Percentiles rank a stretch among this genome's conserved stretches.
Evolutionary conservation across 2,888 invertebrate species (phyloP).

Genomic region (Cataglyphis albicans): DNA sequence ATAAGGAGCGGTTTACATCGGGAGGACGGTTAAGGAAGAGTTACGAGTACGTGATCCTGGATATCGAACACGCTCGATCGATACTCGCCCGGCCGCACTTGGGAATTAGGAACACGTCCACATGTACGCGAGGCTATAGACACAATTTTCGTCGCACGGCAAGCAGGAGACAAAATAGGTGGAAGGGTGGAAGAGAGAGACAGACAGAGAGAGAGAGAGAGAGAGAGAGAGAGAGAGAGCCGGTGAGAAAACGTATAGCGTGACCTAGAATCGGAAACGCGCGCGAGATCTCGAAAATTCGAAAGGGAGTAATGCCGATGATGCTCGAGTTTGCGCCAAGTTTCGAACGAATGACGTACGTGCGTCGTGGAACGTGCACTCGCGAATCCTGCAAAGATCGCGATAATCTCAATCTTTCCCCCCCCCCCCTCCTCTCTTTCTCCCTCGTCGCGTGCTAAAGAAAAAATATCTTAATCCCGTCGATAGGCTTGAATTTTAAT

Average conservation of each 20-base stretch:
- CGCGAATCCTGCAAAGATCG: constrained; percentile 29
- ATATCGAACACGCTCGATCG: constrained; percentile 74
- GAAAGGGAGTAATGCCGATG: constrained; percentile 8
- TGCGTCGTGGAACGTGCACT: constrained; percentile 22
- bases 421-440: too few species aligned
- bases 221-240: constrained; percentile 26
- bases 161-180: constrained; percentile 34
- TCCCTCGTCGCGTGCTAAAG: neutral
- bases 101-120: constrained; percentile 72
- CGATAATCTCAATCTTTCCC: constrained; percentile 11
- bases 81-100: constrained; percentile 68
- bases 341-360: constrained; percentile 49
- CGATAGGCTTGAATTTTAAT: constrained; percentile 27
- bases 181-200: neutral
- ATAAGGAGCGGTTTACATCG: constrained; percentile 72
- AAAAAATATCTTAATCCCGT: constrained; percentile 1
- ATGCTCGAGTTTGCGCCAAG: constrained; percentile 48
- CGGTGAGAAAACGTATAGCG: constrained; percentile 38
- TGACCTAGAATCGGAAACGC: constrained; percentile 35
- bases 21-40: constrained; percentile 70
- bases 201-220: constrained; percentile 3
- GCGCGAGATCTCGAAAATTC: constrained; percentile 45
- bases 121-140: constrained; percentile 49
- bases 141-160: constrained; percentile 47
- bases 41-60: constrained; percentile 73